Evolutionary conservation across 2,888 invertebrate species (phyloP), one percentile per base, ranked within the genome.

Genomic region (Drosophila colorata): DNA sequence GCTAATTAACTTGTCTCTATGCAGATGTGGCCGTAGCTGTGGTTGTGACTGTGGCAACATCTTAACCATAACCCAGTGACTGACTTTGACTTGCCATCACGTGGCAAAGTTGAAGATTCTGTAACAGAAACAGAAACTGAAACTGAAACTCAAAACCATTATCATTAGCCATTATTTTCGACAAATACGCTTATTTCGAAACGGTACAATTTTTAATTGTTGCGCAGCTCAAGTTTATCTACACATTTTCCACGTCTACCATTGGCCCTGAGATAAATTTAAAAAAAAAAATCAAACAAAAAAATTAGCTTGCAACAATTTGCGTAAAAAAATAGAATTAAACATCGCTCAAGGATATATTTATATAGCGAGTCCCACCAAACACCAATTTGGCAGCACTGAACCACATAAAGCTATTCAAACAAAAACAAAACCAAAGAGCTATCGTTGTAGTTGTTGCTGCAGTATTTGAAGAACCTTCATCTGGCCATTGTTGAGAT

Each of bases 21-120:
- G 57, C 63, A 53, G 43, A 58, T 48, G 33, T 23, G 35, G 28
- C 31, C 55, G 28, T 38, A 37, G 20, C 11, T 61, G 16, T 49
- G 40, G 56, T 14, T 49, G 51, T 44, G 13, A 40, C 56, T 74
- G 66, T 56, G 58, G 65, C 69, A 77, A 64, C 58, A 46, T 37
- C 51, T 44, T 47, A 74, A 49, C 69, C 85, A 74, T 85, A 81
- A 85, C 86, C 85, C 82, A 81, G 52, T 81, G 82, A 82, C 81
- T 82, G 85, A 77, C 82, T 80, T 80, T 79, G 58, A 41, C 46
- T 57, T 40, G 40, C 52, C 78, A 71, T 78, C 74, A 68, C 60
- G 63, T 75, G 75, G 52, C 31, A 37, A 37, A 40, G 56, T 33
- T 56, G 28, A 28, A 60, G 78, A 83, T 83, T 80, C 84, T 79